Evolutionary conservation across 2,888 invertebrate genomes (phyloP).

Genomic region (Epinotia bilunana): DNA sequence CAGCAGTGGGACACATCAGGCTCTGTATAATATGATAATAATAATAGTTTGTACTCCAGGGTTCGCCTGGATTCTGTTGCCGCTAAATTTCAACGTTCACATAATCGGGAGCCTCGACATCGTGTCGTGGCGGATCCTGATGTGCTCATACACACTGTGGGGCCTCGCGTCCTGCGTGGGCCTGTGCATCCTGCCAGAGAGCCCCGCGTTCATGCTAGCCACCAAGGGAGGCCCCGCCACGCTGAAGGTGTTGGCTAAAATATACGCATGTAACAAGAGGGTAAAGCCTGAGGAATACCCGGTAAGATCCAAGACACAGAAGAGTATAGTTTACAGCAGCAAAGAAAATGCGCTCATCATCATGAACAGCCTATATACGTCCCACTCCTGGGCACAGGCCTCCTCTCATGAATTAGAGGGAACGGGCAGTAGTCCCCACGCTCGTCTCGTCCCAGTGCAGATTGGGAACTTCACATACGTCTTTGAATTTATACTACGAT

Average conservation of each 20-base stretch:
- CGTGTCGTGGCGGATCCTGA: conserved; percentile 15
- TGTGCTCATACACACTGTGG: conserved; percentile 10
- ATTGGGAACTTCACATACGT: too few species aligned
- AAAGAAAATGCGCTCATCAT: neutral
- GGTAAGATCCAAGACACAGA: neutral
- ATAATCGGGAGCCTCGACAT: neutral
- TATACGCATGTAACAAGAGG: conserved; percentile 14
- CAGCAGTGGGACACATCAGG: too few species aligned
- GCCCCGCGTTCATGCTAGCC: conserved; percentile 7
- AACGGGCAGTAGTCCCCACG: too few species aligned
- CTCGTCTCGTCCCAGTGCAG: too few species aligned
- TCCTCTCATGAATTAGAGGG: too few species aligned
- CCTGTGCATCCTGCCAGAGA: conserved; percentile 10
- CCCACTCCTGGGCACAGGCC: too few species aligned
- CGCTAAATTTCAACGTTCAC: neutral
- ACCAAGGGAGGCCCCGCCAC: neutral
- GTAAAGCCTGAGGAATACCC: conserved; percentile 1
- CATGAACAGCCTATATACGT: too few species aligned
- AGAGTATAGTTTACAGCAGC: neutral
- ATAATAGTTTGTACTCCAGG: conserved; percentile 52
- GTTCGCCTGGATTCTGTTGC: conserved; percentile 20
- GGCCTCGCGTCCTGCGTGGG: conserved; percentile 3
- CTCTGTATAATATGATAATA: too few species aligned
- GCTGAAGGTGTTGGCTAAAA: neutral
- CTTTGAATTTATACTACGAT: too few species aligned